Evolutionary conservation across 2,888 invertebrate species (phyloP).

Genomic region (Stenchaetothrips biformis): DNA sequence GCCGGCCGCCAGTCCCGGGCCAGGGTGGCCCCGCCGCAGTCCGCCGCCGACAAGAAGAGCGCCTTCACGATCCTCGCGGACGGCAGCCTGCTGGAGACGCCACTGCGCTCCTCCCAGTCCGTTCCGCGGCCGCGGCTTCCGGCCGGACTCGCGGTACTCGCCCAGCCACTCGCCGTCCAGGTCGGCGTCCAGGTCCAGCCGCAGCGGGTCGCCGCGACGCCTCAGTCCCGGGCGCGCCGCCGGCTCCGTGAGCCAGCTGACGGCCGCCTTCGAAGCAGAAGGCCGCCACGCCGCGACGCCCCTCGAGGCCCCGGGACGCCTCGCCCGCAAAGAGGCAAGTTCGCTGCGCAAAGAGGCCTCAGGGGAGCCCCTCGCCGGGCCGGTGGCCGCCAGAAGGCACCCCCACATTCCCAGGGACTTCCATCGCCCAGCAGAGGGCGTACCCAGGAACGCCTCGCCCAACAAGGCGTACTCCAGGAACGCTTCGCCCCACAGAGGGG

Average conservation of each 20-base stretch:
- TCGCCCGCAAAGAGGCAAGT: background rate
- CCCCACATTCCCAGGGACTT: too few relatives aligned
- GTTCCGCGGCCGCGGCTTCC: constrained; percentile 19
- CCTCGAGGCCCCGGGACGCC: background rate
- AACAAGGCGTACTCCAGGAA: too few relatives aligned
- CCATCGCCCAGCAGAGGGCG: too few relatives aligned
- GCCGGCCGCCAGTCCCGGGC: background rate
- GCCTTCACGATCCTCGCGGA: constrained; percentile 3
- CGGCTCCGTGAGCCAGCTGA: constrained; percentile 3
- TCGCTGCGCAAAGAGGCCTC: background rate
- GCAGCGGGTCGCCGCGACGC: background rate
- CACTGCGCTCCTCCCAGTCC: background rate
- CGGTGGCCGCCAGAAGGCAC: background rate
- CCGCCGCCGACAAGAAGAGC: constrained; percentile 4
- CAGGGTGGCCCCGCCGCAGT: background rate
- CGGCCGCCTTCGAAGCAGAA: constrained; percentile 4
- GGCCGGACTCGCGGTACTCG: background rate
- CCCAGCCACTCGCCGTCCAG: background rate
- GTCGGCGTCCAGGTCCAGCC: background rate
- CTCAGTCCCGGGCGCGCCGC: background rate
- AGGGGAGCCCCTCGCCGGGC: background rate
- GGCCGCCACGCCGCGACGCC: background rate
- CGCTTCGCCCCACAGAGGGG: too few relatives aligned
- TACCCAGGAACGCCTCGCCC: too few relatives aligned
- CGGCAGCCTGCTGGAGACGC: constrained; percentile 23